phyloP scores from a whole-genome alignment of 2,888 invertebrate species.

The Tiliacea aurago region DNA sequence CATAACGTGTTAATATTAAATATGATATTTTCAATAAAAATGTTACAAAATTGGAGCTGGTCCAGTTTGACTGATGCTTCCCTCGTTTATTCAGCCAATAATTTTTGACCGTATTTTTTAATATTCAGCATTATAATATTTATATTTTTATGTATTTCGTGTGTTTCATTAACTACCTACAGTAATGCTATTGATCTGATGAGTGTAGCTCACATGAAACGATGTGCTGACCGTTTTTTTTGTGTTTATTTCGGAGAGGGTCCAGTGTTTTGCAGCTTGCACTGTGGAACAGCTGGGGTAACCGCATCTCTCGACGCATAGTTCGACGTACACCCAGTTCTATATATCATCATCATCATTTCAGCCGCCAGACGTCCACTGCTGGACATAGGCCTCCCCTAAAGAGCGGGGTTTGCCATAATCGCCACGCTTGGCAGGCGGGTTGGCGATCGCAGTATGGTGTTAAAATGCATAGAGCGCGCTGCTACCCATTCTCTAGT shows the following conservation, averaged over 20 bases:
- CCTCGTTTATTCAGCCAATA: neutral
- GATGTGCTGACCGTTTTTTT: neutral
- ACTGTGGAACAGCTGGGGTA: too few relatives aligned
- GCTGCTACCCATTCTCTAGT: too few relatives aligned
- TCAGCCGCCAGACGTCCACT: too few relatives aligned
- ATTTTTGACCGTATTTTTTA: conserved; percentile 9
- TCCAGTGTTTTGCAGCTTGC: too few relatives aligned
- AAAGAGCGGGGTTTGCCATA: too few relatives aligned
- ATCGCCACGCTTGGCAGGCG: too few relatives aligned
- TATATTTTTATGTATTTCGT: neutral
- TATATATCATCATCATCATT: too few relatives aligned
- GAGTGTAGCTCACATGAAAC: neutral
- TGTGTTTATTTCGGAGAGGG: neutral
- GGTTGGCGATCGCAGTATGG: too few relatives aligned
- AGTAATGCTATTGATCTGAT: neutral
- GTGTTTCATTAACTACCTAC: too few relatives aligned
- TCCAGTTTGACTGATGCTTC: conserved; percentile 24
- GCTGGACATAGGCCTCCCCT: too few relatives aligned
- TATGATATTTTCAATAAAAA: conserved; percentile 16
- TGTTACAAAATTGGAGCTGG: conserved; percentile 13
- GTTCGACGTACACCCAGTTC: neutral
- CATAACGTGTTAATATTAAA: conserved; percentile 4
- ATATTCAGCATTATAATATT: neutral
- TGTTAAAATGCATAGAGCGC: too few relatives aligned
- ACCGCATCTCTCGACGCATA: too few relatives aligned